A percentile compares a stretch with the other conserved stretches of the same genome.
These are phyloP conservation scores for Apomyelois bistriatella DNA, from an alignment of 2,888 invertebrate species.

Conservation along the genomic window DNA sequence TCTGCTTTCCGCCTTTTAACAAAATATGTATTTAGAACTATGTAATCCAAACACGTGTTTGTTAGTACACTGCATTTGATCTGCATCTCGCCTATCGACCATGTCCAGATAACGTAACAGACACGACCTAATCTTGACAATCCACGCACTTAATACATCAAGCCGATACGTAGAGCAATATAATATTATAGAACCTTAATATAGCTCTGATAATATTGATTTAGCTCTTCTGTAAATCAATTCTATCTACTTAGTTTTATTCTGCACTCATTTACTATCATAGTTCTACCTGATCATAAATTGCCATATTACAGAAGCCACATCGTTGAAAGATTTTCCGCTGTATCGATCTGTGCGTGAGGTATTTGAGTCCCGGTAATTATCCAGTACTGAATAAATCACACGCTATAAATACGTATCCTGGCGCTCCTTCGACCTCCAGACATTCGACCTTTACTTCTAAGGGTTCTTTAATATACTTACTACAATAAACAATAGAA, in stretches of 20 bases:
- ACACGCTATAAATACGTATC: conserved; percentile 18
- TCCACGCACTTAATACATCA: background rate
- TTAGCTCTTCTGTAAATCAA: background rate
- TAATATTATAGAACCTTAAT: background rate
- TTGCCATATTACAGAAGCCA: background rate
- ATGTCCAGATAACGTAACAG: conserved; percentile 10
- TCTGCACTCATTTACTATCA: background rate
- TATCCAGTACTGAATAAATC: conserved; percentile 10
- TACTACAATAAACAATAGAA: conserved; percentile 21
- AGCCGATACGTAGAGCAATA: background rate
- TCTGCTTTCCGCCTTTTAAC: too few species aligned
- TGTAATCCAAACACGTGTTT: conserved; percentile 6
- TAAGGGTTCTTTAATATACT: conserved; percentile 27
- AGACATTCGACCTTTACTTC: conserved; percentile 56
- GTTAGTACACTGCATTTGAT: conserved; percentile 14
- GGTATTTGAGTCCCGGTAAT: conserved; percentile 9
- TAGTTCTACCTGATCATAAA: background rate
- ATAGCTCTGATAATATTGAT: background rate
- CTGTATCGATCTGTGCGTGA: conserved; percentile 4
- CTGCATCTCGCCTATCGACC: conserved; percentile 14
- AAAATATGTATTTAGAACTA: background rate
- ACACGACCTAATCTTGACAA: conserved; percentile 9
- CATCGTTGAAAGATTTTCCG: conserved; percentile 1
- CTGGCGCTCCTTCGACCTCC: conserved; percentile 55
- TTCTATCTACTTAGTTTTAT: background rate